Percentiles rank a stretch among this genome's conserved stretches.
Conservation (phyloP, 2,113 vertebrate species). For the Pterophyllum scalare region DNA sequence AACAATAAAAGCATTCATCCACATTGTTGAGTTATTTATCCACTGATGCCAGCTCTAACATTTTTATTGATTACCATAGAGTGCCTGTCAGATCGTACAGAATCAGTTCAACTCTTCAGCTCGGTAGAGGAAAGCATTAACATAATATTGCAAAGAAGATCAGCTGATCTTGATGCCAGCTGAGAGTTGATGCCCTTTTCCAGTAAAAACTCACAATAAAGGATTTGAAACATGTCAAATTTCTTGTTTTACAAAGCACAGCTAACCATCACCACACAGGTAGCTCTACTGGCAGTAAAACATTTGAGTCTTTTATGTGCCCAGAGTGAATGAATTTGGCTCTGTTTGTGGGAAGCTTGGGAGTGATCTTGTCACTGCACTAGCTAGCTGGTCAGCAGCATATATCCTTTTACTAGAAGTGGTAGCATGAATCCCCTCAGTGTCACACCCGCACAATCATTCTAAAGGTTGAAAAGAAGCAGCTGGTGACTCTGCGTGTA, state of each 20-base stretch:
- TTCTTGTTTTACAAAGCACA: neutral
- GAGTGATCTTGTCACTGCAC: neutral
- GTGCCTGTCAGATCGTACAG: neutral
- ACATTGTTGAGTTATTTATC: slow-evolving; percentile 11
- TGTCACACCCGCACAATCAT: neutral
- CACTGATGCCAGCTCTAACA: neutral
- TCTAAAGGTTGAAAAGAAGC: slow-evolving; percentile 17
- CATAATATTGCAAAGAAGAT: neutral
- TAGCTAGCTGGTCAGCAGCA: neutral
- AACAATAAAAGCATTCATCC: neutral
- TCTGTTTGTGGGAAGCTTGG: neutral
- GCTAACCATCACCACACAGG: neutral
- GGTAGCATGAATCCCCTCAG: neutral
- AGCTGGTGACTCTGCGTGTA: slow-evolving; percentile 32
- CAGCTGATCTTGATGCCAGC: too few relatives aligned
- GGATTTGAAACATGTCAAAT: neutral
- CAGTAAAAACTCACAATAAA: neutral
- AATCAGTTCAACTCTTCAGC: neutral
- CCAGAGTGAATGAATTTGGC: neutral
- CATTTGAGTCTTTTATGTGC: neutral
- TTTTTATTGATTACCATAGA: slow-evolving; percentile 14
- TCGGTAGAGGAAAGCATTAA: neutral
- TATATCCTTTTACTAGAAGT: neutral
- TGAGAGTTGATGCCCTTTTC: too few relatives aligned
- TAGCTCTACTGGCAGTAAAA: neutral